Base-by-base conservation (phyloP, 2,113 vertebrate genomes). In the Dolichotis patagonum region DNA sequence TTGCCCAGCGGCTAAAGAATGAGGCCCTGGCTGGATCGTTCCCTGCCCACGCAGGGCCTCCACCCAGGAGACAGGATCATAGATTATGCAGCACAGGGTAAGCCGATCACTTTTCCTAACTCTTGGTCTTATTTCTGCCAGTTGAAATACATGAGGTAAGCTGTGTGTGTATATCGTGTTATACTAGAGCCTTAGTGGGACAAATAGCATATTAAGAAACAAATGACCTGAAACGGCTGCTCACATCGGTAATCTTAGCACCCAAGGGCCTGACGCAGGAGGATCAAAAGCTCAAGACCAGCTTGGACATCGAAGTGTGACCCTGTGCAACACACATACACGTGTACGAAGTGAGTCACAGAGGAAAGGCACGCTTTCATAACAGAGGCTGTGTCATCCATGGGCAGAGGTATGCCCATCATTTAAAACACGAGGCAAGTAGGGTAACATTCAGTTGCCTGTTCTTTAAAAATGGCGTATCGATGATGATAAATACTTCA, bases 371-470 rank as follows among this genome's bases (percentile, higher is more conserved):
- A 9, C 60, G 5, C 3, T 38, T 60, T 46, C n/a, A 85, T 92
- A 94, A 67, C 60, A 88, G 81, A 3, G 26, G 38, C 11, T 71
- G 63, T 82, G 91, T 94, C 7, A 83, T 85, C 14, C 43, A 69
- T 7, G 62, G 67, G 77, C 60, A 22, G 85, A 85, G 62, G 75
- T 3, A 73, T 84, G 58, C 7, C 92, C 30, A 80, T 28, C 41
- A 88, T 85, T 90, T 82, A 86, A 93, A 97, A 88, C 26, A 62
- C 24, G 56, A 84, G n/a, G 87, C 80, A 80, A 75, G 9, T 16
- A 62, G 6, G 8, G 35, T 81, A 11, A 90, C 90, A 90, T 90
- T 22, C 75, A 90, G 22, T 78, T 71, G 52, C 71, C 32, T n/a
- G 77, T 62, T 43, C 35, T 43, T n/a, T 43, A 91, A 69, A 78